phyloP scores from a whole-genome alignment of 2,113 vertebrate species.

The Azemiops feae region DNA sequence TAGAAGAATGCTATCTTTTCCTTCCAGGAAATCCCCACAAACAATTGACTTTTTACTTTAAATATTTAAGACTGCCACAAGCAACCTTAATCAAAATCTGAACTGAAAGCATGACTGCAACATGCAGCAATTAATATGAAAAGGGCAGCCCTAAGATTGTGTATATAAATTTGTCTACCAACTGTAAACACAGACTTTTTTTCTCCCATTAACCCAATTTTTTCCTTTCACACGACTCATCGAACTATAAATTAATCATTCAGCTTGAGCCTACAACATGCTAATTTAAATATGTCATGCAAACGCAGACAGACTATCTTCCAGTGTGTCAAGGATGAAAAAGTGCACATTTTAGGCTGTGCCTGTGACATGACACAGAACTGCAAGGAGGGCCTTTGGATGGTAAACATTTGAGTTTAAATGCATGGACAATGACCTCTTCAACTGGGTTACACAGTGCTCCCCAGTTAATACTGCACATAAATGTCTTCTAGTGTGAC shows the following conservation, averaged over 20 bases:
- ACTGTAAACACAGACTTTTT: background rate
- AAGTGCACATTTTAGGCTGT: background rate
- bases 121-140: background rate
- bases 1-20: background rate
- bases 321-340: background rate
- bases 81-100: background rate
- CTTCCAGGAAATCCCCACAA: background rate
- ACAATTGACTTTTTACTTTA: background rate
- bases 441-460: background rate
- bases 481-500: background rate
- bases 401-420: background rate
- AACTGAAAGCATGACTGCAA: background rate
- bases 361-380: background rate
- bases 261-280: background rate
- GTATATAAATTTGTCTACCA: background rate
- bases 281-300: background rate
- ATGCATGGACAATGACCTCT: background rate
- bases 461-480: background rate
- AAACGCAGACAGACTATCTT: background rate
- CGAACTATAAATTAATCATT: background rate
- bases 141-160: background rate
- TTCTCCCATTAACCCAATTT: background rate
- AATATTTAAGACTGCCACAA: background rate
- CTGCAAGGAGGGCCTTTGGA: background rate
- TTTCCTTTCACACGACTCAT: background rate